Evolutionary conservation across 2,888 invertebrate genomes (phyloP).

Genomic region (Hyalella azteca): DNA sequence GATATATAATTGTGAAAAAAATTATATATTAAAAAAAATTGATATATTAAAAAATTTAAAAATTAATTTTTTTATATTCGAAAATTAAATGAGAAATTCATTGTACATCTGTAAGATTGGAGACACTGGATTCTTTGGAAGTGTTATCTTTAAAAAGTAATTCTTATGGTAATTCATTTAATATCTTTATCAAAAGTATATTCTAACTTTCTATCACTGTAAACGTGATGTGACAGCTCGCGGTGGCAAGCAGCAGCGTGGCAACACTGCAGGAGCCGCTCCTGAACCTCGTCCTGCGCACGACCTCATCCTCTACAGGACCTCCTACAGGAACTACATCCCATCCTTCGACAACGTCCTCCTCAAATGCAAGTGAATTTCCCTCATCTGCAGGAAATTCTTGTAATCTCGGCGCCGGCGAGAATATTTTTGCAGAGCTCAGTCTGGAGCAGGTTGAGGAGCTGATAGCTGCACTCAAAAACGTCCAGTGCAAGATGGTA

Average conservation of each 20-base stretch:
- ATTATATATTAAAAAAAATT: too few species aligned
- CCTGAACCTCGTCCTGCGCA: neutral
- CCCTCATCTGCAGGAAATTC: neutral
- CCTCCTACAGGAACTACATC: neutral
- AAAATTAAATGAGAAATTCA: too few species aligned
- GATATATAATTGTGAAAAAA: too few species aligned
- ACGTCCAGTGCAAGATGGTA: conserved; percentile 2
- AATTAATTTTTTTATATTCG: too few species aligned
- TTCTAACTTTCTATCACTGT: too few species aligned
- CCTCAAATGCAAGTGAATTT: neutral
- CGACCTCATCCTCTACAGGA: neutral
- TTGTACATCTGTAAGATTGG: too few species aligned
- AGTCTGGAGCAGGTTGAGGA: neutral
- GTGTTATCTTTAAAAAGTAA: too few species aligned
- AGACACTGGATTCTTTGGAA: too few species aligned
- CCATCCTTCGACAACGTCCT: neutral
- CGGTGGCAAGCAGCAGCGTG: conserved; percentile 21
- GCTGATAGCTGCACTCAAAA: neutral
- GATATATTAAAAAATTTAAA: too few species aligned
- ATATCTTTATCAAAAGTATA: too few species aligned
- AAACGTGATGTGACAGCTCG: too few species aligned
- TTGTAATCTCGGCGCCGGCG: neutral
- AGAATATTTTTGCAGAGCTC: neutral
- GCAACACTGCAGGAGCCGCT: neutral
- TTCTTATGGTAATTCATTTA: too few species aligned